Base-by-base conservation (phyloP, 2,888 invertebrate species). In the Macrophya annulata region DNA sequence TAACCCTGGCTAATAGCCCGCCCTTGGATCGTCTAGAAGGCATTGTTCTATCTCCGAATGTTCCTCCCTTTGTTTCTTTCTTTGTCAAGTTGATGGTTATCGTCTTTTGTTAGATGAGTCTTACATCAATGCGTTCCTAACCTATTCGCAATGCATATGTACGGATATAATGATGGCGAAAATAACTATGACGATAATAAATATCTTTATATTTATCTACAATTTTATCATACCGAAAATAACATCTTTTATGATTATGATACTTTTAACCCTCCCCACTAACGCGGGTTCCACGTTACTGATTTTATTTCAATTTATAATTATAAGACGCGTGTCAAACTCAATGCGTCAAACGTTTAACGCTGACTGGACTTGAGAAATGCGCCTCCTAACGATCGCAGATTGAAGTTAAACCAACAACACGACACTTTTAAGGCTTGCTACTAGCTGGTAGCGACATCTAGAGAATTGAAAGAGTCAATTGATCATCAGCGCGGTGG, bases 1-100 rank as follows among this genome's bases (percentile, higher is more conserved):
- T 98, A 77, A 98, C 97, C 91, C 97, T 95, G 87, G 98, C 98
- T 92, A 98, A 94, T 89, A 98, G 95, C 89, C 97, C 96, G 93
- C 97, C 96, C 90, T 94, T 94, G 88, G 94, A 95, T 89, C 95
- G 93, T 89, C 94, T 94, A 84, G 95, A 94, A 88, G 95, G 94
- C 96, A 96, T 96, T 62, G 10, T 72, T 72, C 0, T 55, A 6
- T 55, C n/a, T 6, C n/a, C 8, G n/a, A 17, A 21, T 45, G 9
- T 45, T 77, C 37, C 4, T n/a, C 21, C 55, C 31, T 51, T 77
- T 77, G 31, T 55, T 55, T 77, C 17, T 40, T 2, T 10, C 40
- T n/a, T 9, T 72, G 71, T n/a, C 71, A 0, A 59, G 25, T 12
- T 65, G 25, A 5, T 17, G 65, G 17, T 37, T 17, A 3, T 68